A percentile compares a stretch with the other conserved stretches of the same genome.
Evolutionary conservation across 2,113 vertebrate species (phyloP).

Genomic region (Percopsis transmontana): DNA sequence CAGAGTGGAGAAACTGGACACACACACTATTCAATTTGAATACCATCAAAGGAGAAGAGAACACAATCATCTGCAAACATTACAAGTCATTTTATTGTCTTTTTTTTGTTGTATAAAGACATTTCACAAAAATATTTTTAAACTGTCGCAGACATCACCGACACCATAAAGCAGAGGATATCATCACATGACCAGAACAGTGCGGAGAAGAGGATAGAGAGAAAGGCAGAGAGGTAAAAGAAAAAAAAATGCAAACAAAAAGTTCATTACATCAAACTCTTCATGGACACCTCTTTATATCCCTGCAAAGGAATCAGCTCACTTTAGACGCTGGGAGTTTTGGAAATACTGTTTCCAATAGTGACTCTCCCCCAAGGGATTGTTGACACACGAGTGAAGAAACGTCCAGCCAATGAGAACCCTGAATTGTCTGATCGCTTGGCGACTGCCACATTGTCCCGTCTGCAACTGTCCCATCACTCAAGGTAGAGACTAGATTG

Average conservation of each 20-base stretch:
- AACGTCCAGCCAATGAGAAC: slow-evolving; percentile 18
- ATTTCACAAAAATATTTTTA: slow-evolving; percentile 76
- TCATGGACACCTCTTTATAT: not conserved
- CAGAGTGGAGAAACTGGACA: no score
- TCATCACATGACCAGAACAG: slow-evolving; percentile 68
- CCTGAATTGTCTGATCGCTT: slow-evolving; percentile 9
- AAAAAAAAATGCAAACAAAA: slow-evolving; percentile 19
- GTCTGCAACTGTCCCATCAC: not conserved
- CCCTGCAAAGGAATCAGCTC: not conserved
- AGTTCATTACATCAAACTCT: slow-evolving; percentile 40
- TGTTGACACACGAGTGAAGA: slow-evolving; percentile 12
- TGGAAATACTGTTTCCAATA: slow-evolving; percentile 14
- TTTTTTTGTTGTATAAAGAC: slow-evolving; percentile 72
- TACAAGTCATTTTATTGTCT: slow-evolving; percentile 62
- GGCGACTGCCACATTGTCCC: slow-evolving; percentile 10
- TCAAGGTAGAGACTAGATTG: not conserved
- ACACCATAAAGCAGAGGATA: slow-evolving; percentile 59
- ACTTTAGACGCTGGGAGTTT: not conserved
- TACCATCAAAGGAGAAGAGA: not conserved
- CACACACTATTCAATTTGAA: slow-evolving; percentile 49
- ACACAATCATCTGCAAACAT: not conserved
- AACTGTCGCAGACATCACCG: slow-evolving; percentile 67
- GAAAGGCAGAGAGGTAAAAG: slow-evolving; percentile 11
- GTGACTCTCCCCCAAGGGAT: not conserved
- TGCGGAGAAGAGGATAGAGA: slow-evolving; percentile 47